These are phyloP conservation scores for Potorous gilbertii DNA, from an alignment of 2,797 vertebrate species.

Conservation along the genomic window DNA sequence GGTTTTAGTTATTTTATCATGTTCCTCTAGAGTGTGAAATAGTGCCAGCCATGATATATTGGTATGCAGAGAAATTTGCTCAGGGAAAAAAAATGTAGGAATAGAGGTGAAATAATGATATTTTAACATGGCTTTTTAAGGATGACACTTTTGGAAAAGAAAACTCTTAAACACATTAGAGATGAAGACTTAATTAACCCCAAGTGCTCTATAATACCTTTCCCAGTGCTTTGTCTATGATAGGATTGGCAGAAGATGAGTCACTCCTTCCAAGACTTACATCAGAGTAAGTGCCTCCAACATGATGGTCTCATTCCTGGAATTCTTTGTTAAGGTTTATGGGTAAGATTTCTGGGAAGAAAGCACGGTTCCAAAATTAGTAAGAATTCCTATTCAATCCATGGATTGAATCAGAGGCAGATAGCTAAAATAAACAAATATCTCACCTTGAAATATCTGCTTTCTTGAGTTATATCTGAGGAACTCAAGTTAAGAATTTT, in stretches of 20 bases:
- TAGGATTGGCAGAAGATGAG: slow-evolving; percentile 68
- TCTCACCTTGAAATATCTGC: background rate
- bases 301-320: slow-evolving; percentile 45
- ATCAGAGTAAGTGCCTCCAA: slow-evolving; percentile 33
- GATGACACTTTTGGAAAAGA: slow-evolving; percentile 67
- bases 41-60: slow-evolving; percentile 57
- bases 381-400: slow-evolving; percentile 34
- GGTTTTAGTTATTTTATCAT: slow-evolving; percentile 62
- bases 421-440: slow-evolving; percentile 30
- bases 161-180: slow-evolving; percentile 63
- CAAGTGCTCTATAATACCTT: slow-evolving; percentile 60
- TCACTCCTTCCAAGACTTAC: slow-evolving; percentile 57
- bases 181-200: slow-evolving; percentile 69
- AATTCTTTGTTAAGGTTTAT: slow-evolving; percentile 56
- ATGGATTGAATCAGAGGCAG: slow-evolving; percentile 7
- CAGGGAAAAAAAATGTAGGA: background rate
- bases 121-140: slow-evolving; percentile 55
- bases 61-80: slow-evolving; percentile 50
- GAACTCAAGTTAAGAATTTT: slow-evolving; percentile 4
- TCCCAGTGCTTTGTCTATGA: slow-evolving; percentile 66
- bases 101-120: slow-evolving; percentile 45
- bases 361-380: slow-evolving; percentile 17
- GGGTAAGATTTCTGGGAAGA: slow-evolving; percentile 28
- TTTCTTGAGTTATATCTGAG: background rate
- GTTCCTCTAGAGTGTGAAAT: slow-evolving; percentile 37